Evolutionary conservation across 92 coral and sea anemone species (phyloP).

Genomic region (Scolanthus callimorphus): DNA sequence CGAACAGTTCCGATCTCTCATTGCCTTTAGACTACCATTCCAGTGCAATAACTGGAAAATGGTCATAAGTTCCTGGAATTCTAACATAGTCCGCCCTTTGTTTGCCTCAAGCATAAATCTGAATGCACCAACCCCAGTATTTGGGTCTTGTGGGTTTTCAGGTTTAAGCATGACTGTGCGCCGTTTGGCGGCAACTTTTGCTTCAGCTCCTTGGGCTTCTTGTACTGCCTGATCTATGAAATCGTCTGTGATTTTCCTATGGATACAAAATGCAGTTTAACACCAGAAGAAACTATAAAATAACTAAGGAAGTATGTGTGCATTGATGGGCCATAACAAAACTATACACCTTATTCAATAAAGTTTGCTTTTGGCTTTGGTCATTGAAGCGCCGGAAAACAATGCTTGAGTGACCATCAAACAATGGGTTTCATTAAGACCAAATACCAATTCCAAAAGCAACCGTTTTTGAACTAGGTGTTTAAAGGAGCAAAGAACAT

Average conservation of each 20-base stretch:
- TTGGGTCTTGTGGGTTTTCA: slow-evolving; percentile 52
- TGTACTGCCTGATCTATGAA: slow-evolving; percentile 83
- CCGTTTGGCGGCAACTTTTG: slow-evolving; percentile 44
- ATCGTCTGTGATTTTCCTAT: slow-evolving; percentile 87
- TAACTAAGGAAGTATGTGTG: too few relatives aligned
- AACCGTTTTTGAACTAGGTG: too few relatives aligned
- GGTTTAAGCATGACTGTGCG: slow-evolving; percentile 40
- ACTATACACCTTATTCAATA: too few relatives aligned
- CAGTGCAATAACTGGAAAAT: slow-evolving; percentile 88
- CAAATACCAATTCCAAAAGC: too few relatives aligned
- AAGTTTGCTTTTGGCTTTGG: background rate
- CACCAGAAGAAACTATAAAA: too few relatives aligned
- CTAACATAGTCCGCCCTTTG: slow-evolving; percentile 82
- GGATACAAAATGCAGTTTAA: too few relatives aligned
- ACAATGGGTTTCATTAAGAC: too few relatives aligned
- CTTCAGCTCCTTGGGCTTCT: slow-evolving; percentile 78
- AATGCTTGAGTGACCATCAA: too few relatives aligned
- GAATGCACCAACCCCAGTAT: slow-evolving; percentile 85
- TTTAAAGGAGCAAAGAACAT: too few relatives aligned
- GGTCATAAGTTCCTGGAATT: slow-evolving; percentile 94
- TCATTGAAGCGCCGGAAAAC: background rate
- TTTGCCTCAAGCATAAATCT: slow-evolving; percentile 85
- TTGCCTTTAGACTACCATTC: slow-evolving; percentile 88
- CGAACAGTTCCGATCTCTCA: slow-evolving; percentile 89
- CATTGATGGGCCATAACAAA: background rate